Conservation (phyloP, 2,113 vertebrate species). For the Platichthys flesus region DNA sequence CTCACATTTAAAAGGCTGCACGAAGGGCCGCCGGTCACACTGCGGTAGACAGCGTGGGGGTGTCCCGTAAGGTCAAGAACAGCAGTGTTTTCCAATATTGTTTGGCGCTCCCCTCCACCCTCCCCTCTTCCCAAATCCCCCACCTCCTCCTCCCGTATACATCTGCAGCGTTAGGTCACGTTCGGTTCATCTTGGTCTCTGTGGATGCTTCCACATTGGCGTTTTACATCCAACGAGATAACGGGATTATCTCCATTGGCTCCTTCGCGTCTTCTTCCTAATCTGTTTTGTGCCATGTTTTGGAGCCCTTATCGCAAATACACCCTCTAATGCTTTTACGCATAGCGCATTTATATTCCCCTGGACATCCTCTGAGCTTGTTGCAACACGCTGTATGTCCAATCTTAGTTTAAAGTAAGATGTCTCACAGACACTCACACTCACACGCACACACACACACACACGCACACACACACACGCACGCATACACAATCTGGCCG, state of each 20-base stretch:
- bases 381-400: constrained; percentile 25
- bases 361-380: constrained; percentile 39
- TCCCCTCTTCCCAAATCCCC: background rate
- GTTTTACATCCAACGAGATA: constrained; percentile 69
- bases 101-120: background rate
- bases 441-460: constrained; percentile 3
- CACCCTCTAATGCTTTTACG: constrained; percentile 66
- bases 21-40: constrained; percentile 60
- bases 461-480: constrained; percentile 3
- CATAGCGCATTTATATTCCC: constrained; percentile 56
- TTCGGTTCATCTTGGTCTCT: constrained; percentile 71
- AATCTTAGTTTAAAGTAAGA: constrained; percentile 6
- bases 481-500: constrained; percentile 7
- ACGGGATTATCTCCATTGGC: constrained; percentile 69
- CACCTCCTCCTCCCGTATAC: constrained; percentile 19
- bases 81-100: constrained; percentile 43
- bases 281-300: constrained; percentile 65
- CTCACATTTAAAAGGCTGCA: constrained; percentile 12
- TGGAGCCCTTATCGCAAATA: constrained; percentile 60
- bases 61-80: constrained; percentile 74
- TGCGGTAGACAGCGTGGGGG: constrained; percentile 72
- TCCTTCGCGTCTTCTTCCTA: constrained; percentile 55
- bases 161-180: constrained; percentile 72
- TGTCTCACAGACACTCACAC: background rate
- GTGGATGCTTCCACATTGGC: constrained; percentile 65